Percentiles rank a stretch among this genome's conserved stretches.
Evolutionary conservation across 1,140 invertebrate species (phyloP).

Genomic region (Heliconius himera): DNA sequence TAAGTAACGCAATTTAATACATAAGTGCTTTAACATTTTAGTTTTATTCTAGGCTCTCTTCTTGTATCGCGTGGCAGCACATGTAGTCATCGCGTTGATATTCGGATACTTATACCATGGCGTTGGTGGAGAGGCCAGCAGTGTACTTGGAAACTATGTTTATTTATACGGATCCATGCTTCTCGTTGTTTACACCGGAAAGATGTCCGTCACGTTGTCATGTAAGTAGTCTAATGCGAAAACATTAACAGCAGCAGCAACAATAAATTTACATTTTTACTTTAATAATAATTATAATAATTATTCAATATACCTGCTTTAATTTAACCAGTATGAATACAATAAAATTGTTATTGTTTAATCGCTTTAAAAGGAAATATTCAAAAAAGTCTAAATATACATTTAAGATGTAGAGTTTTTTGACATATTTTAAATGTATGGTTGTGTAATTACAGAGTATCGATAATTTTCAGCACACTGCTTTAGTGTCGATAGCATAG

Average conservation of each 20-base stretch:
- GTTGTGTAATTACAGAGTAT: too few relatives aligned
- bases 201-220: constrained; percentile 90
- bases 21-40: not conserved
- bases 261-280: too few relatives aligned
- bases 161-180: constrained; percentile 95
- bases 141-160: constrained; percentile 94
- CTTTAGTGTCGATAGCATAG: too few relatives aligned
- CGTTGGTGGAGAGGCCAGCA: constrained; percentile 92
- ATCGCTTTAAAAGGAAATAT: too few relatives aligned
- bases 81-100: constrained; percentile 91
- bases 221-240: not conserved
- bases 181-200: constrained; percentile 95
- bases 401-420: too few relatives aligned
- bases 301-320: too few relatives aligned
- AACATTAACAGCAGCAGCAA: not conserved
- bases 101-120: constrained; percentile 94
- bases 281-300: too few relatives aligned
- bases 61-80: constrained; percentile 89
- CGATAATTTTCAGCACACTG: too few relatives aligned
- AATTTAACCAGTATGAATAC: too few relatives aligned
- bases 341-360: too few relatives aligned
- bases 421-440: too few relatives aligned
- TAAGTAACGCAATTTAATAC: not conserved
- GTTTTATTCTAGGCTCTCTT: constrained; percentile 83
- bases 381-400: too few relatives aligned